Evolutionary conservation across 2,113 vertebrate species (phyloP), one percentile per base, ranked within the genome.

Genomic region (Suncus etruscus): DNA sequence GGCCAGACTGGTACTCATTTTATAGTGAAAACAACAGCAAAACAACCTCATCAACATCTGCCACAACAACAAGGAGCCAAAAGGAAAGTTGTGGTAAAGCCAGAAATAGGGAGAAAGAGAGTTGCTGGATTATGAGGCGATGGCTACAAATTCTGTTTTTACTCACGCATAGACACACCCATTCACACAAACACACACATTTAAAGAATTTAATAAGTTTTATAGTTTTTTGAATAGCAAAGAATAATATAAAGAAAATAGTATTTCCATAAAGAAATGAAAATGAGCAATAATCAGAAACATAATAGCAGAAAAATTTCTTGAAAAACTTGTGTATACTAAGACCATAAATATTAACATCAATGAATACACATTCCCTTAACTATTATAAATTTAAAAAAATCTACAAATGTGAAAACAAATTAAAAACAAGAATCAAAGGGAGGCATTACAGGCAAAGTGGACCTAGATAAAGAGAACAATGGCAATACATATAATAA

Each of bases 381-480:
- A 22, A 20, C 58, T 61, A 22, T 61, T 6, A 61, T 61, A 16
- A 61, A 61, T 61, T 39, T 39, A 20, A 61, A 54, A 58, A 61
- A 3, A 61, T 22, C 58, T 66, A 63, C 77, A 89, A 83, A 32
- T 82, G 12, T 86, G 74, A 65, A 31, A 75, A 22, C 70, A 11
- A 91, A 91, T 93, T 63, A 45, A 77, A 87, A n/a, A 24, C 39
- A 63, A 54, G 4, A 80, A 45, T 50, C 5, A 83, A 22, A 75
- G 4, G 10, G 69, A 80, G 45, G 25, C 70, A 89, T 65, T 77
- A 74, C 8, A 79, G 54, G 74, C 8, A 90, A 73, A 83, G 48
- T 83, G 39, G 73, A 83, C 47, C 81, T 65, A 94, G 65, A 48
- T 61, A 27, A 65, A 84, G 69, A 88, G 68, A 91, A 88, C 58